Conservation (phyloP, 2,797 vertebrate species). For the Taenioides sp. region DNA sequence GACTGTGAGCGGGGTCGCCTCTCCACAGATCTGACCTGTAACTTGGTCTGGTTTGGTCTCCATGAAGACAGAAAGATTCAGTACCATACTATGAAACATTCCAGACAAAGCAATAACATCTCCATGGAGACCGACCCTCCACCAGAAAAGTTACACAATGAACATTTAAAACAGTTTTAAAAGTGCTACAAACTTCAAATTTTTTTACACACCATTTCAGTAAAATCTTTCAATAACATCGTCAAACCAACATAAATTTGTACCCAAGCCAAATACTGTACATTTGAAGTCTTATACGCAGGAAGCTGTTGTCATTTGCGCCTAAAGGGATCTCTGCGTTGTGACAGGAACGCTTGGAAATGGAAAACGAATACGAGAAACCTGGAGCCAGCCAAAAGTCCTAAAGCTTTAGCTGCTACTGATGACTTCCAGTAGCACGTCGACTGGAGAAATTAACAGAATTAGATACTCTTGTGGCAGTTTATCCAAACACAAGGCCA, state of each 20-base stretch:
- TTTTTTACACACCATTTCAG: too few species aligned
- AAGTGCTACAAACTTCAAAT: too few species aligned
- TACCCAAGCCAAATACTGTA: neutral
- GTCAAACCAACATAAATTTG: neutral
- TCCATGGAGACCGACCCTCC: too few species aligned
- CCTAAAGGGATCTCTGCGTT: slow-evolving; percentile 24
- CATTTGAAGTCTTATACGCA: slow-evolving; percentile 7
- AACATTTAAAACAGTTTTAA: neutral
- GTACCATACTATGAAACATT: too few species aligned
- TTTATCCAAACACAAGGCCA: slow-evolving; percentile 23
- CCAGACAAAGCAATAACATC: too few species aligned
- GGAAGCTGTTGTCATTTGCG: slow-evolving; percentile 31
- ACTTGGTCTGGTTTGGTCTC: too few species aligned
- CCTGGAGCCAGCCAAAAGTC: slow-evolving; percentile 25
- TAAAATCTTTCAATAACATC: neutral
- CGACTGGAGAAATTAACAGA: slow-evolving; percentile 32
- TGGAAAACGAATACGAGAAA: slow-evolving; percentile 40
- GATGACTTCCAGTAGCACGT: slow-evolving; percentile 19
- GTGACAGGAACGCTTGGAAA: slow-evolving; percentile 26
- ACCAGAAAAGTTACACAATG: too few species aligned
- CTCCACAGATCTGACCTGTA: too few species aligned
- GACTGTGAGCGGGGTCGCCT: too few species aligned
- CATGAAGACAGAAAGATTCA: too few species aligned
- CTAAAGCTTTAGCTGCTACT: slow-evolving; percentile 13
- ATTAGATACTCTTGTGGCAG: slow-evolving; percentile 26